A percentile compares a stretch with the other conserved stretches of the same genome.
Evolutionary conservation across 2,797 vertebrate genomes (phyloP).

Genomic region (Tinamus major): DNA sequence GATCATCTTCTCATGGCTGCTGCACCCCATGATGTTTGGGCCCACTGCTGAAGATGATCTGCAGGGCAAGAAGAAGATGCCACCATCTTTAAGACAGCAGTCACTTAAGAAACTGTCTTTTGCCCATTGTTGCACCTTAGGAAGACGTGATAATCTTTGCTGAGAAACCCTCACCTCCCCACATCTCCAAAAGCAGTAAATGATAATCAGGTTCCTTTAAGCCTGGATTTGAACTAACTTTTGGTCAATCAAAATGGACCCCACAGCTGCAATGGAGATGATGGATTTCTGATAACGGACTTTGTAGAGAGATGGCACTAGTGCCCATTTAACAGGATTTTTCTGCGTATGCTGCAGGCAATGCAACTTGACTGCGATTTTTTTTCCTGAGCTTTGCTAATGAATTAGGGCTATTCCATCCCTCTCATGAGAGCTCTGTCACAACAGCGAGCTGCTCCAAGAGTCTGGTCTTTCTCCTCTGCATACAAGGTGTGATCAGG

Average conservation of each 20-base stretch:
- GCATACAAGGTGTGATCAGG: accelerated
- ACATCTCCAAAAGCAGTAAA: neutral
- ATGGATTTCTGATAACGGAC: slow-evolving; percentile 13
- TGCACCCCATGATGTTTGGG: accelerated
- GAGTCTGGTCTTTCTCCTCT: neutral
- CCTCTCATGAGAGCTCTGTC: neutral
- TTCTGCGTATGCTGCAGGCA: neutral
- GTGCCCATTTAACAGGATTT: neutral
- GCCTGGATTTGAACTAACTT: neutral
- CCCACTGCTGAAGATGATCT: neutral
- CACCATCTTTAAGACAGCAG: neutral
- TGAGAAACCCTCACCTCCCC: neutral
- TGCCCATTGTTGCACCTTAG: neutral
- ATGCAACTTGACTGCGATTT: neutral
- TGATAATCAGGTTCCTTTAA: neutral
- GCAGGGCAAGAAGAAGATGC: neutral
- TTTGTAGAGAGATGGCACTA: neutral
- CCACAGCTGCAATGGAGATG: slow-evolving; percentile 2
- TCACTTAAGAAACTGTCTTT: neutral
- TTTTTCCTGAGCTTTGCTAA: neutral
- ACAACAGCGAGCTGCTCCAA: neutral
- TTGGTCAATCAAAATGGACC: slow-evolving; percentile 15
- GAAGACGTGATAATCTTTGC: neutral
- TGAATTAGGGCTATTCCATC: neutral
- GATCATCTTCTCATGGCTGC: neutral